Evolutionary conservation across 2,113 vertebrate species (phyloP).

Genomic region (Lepisosteus oculatus): DNA sequence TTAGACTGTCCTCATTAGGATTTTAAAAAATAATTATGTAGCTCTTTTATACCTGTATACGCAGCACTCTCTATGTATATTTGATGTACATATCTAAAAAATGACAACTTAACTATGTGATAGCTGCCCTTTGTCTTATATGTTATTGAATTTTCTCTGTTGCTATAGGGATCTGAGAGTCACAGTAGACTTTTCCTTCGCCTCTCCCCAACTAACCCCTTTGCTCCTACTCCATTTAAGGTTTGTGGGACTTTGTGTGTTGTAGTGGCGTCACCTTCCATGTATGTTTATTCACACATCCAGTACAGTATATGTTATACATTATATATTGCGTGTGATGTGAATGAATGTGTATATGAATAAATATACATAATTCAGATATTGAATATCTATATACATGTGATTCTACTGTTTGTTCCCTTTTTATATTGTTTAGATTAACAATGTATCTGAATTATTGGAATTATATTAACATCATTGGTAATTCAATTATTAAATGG

Average conservation of each 20-base stretch:
- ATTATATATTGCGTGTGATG: no score
- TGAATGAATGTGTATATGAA: no score
- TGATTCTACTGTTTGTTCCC: constrained; percentile 15
- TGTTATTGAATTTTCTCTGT: constrained; percentile 71
- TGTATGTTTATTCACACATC: constrained; percentile 3
- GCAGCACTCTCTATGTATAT: no score
- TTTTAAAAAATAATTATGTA: no score
- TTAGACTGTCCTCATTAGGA: no score
- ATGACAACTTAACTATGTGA: neutral
- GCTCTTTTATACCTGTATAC: no score
- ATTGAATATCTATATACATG: constrained; percentile 29
- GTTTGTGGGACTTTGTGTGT: constrained; percentile 76
- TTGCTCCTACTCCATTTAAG: constrained; percentile 96
- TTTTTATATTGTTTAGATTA: no score
- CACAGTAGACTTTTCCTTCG: constrained; percentile 83
- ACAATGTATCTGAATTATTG: no score
- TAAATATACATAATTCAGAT: constrained; percentile 5
- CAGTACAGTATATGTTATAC: neutral
- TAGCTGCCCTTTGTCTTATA: constrained; percentile 21
- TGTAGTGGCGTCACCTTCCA: neutral
- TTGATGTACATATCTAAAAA: no score
- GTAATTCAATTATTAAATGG: no score
- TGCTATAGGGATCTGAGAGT: constrained; percentile 84
- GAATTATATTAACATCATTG: no score
- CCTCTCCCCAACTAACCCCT: constrained; percentile 95